phyloP scores from a whole-genome alignment of 2,888 invertebrate genomes.

The Synanthedon myopaeformis region DNA sequence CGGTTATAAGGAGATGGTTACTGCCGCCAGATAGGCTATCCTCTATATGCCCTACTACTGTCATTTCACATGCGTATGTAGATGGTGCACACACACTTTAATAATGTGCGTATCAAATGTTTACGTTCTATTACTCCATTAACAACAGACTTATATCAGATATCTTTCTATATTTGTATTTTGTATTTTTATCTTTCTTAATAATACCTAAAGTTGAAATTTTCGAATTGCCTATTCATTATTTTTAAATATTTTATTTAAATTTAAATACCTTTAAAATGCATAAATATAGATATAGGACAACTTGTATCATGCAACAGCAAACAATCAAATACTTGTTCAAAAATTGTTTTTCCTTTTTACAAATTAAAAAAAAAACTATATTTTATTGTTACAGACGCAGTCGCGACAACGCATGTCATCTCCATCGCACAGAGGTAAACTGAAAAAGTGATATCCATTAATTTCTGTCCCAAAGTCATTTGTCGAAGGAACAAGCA shows the following conservation, averaged over 20 bases:
- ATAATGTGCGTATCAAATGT: too few relatives aligned
- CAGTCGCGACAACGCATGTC: slow-evolving; percentile 53
- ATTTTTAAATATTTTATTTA: slow-evolving; percentile 4
- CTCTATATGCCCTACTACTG: too few relatives aligned
- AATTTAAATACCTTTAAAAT: slow-evolving; percentile 2
- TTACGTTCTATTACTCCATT: too few relatives aligned
- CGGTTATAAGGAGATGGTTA: too few relatives aligned
- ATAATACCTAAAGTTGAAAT: not conserved
- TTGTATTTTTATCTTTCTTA: too few relatives aligned
- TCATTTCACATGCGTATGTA: too few relatives aligned
- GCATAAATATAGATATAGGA: not conserved
- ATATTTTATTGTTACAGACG: slow-evolving; percentile 50
- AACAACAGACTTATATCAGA: too few relatives aligned
- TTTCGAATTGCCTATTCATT: not conserved
- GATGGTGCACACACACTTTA: too few relatives aligned
- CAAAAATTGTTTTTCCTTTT: not conserved
- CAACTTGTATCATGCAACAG: not conserved
- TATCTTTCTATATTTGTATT: too few relatives aligned
- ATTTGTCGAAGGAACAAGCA: slow-evolving; percentile 29
- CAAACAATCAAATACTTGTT: slow-evolving; percentile 5
- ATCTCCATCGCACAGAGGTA: slow-evolving; percentile 59
- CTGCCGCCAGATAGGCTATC: too few relatives aligned
- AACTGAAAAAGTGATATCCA: slow-evolving; percentile 10
- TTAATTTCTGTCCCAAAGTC: slow-evolving; percentile 2
- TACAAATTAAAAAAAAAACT: not conserved